Evolutionary conservation across 2,888 invertebrate genomes (phyloP).

Genomic region (Eupithecia vulgata): DNA sequence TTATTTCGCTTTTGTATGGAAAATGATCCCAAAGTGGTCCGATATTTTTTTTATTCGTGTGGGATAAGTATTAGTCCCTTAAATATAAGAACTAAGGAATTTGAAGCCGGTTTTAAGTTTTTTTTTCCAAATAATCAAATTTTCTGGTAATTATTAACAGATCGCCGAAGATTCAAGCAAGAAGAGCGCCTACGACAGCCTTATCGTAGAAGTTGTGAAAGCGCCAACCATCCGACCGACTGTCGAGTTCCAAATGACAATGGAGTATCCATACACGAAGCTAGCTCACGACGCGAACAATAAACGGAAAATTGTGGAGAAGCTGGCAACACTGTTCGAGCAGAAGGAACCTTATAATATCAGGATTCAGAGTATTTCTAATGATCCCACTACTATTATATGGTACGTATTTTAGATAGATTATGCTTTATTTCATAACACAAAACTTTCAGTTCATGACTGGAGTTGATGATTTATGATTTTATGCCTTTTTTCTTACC

Average conservation of each 20-base stretch:
- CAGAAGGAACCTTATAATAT: constrained; percentile 90
- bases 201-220: constrained; percentile 89
- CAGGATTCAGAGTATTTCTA: constrained; percentile 87
- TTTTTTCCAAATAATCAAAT: background rate
- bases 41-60: too few species aligned
- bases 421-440: too few species aligned
- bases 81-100: too few species aligned
- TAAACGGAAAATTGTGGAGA: constrained; percentile 92
- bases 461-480: too few species aligned
- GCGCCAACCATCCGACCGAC: constrained; percentile 87
- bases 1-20: too few species aligned
- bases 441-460: too few species aligned
- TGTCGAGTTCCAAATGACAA: constrained; percentile 91
- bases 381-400: constrained; percentile 88
- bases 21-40: too few species aligned
- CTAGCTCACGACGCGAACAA: constrained; percentile 88
- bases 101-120: too few species aligned
- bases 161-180: constrained; percentile 90
- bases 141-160: constrained; percentile 52
- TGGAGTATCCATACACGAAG: constrained; percentile 87
- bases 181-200: constrained; percentile 90
- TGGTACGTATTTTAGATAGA: constrained; percentile 84
- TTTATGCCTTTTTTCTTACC: background rate
- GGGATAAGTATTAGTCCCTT: too few species aligned
- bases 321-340: constrained; percentile 89